These are phyloP conservation scores for Neodiprion lecontei DNA, from an alignment of 1,140 invertebrate species.

Conservation along the genomic window DNA sequence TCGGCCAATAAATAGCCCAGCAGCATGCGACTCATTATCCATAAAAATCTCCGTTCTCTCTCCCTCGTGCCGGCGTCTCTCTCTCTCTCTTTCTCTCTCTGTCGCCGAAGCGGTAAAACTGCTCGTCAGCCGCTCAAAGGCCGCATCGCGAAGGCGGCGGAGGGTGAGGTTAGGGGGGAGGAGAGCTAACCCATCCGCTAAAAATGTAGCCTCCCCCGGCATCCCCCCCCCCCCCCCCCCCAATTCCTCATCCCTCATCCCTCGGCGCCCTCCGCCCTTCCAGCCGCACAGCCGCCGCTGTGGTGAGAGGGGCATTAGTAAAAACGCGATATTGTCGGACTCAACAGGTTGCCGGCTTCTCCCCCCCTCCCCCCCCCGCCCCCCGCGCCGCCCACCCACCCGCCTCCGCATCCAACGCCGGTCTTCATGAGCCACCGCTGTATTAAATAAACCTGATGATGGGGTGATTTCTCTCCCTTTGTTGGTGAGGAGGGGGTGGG, in stretches of 20 bases:
- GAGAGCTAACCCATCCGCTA: conserved; percentile 6
- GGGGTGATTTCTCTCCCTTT: conserved; percentile 43
- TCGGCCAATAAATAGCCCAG: not conserved
- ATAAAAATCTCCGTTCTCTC: too few species aligned
- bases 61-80: not conserved
- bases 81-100: not conserved
- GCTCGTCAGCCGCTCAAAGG: not conserved
- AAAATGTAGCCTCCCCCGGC: conserved; percentile 20
- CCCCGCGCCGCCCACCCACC: conserved; percentile 22
- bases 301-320: conserved; percentile 44
- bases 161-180: not conserved
- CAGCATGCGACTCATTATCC: too few species aligned
- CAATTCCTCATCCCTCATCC: not conserved
- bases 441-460: conserved; percentile 48
- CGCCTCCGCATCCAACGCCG: not conserved
- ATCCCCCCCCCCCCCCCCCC: not conserved
- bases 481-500: not conserved
- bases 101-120: conserved; percentile 6
- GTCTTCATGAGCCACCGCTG: conserved; percentile 26
- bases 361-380: conserved; percentile 26
- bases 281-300: not conserved
- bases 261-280: not conserved
- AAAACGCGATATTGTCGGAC: conserved; percentile 55
- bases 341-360: conserved; percentile 51
- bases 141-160: too few species aligned